Conservation (phyloP, 2,888 invertebrate species). For the Oithona nana region DNA sequence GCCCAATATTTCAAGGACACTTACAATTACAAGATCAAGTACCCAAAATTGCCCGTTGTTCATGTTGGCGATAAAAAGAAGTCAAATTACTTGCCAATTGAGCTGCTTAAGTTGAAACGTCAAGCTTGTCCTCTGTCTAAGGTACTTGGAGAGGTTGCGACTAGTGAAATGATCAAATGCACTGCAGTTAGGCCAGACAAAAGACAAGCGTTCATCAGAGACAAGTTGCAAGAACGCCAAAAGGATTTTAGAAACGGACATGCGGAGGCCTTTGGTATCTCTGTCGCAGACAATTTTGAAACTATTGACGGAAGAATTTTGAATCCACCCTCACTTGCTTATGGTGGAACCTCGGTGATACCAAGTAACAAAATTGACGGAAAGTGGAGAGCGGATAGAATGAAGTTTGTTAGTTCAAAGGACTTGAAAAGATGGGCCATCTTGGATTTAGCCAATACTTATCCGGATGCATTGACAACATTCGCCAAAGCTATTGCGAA, state of each 20-base stretch:
- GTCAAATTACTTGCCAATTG: slow-evolving; percentile 31
- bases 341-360: too few relatives aligned
- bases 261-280: slow-evolving; percentile 61
- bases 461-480: too few relatives aligned
- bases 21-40: slow-evolving; percentile 36
- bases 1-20: slow-evolving; percentile 35
- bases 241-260: slow-evolving; percentile 36
- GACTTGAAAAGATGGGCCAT: too few relatives aligned
- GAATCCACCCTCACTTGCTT: slow-evolving; percentile 40
- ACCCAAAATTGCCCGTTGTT: slow-evolving; percentile 56
- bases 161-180: slow-evolving; percentile 61
- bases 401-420: too few relatives aligned
- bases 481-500: too few relatives aligned
- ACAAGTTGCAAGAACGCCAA: slow-evolving; percentile 35
- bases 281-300: slow-evolving; percentile 46
- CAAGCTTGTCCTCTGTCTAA: slow-evolving; percentile 11
- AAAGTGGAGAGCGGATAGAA: too few relatives aligned
- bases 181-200: slow-evolving; percentile 61
- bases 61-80: slow-evolving; percentile 45
- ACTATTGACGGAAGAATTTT: slow-evolving; percentile 48
- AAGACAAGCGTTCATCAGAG: slow-evolving; percentile 59
- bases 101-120: slow-evolving; percentile 14
- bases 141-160: slow-evolving; percentile 63
- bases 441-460: too few relatives aligned
- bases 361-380: too few relatives aligned